Percentiles rank a stretch among this genome's conserved stretches.
phyloP scores from a whole-genome alignment of 2,888 invertebrate genomes.

The Nomada fucata region DNA sequence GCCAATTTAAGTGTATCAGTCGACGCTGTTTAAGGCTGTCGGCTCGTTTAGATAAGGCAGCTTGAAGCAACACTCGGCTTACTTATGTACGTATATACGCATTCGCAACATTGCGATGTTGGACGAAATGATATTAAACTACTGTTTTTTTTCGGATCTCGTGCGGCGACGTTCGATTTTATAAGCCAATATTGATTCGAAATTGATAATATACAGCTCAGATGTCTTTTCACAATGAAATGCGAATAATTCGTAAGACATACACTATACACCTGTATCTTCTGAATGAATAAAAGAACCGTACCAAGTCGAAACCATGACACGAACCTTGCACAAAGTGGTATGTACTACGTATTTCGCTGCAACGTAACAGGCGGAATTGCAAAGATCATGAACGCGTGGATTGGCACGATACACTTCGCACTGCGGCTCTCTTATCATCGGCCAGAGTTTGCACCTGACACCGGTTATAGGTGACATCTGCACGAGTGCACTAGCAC shows the following conservation, averaged over 20 bases:
- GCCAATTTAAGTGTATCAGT: slow-evolving; percentile 39
- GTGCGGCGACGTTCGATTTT: too few species aligned
- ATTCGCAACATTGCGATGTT: neutral
- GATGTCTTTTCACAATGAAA: too few species aligned
- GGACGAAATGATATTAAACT: neutral
- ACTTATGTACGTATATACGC: neutral
- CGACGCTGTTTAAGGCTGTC: slow-evolving; percentile 29
- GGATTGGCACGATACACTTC: slow-evolving; percentile 22
- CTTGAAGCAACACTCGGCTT: neutral
- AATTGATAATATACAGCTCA: too few species aligned
- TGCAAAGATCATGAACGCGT: slow-evolving; percentile 15
- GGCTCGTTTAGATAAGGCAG: slow-evolving; percentile 43
- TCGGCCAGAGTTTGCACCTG: slow-evolving; percentile 21
- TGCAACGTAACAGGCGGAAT: slow-evolving; percentile 5
- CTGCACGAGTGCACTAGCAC: neutral
- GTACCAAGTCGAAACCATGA: too few species aligned
- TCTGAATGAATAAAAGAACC: too few species aligned
- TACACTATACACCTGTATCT: too few species aligned
- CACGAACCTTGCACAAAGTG: too few species aligned
- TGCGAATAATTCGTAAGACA: too few species aligned
- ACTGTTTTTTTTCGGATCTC: too few species aligned
- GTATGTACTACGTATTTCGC: too few species aligned
- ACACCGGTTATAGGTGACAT: slow-evolving; percentile 19
- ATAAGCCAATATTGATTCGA: too few species aligned
- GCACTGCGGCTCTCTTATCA: slow-evolving; percentile 61